Evolutionary conservation across 92 coral and sea anemone species (phyloP).

Genomic region (Muricea muricata): DNA sequence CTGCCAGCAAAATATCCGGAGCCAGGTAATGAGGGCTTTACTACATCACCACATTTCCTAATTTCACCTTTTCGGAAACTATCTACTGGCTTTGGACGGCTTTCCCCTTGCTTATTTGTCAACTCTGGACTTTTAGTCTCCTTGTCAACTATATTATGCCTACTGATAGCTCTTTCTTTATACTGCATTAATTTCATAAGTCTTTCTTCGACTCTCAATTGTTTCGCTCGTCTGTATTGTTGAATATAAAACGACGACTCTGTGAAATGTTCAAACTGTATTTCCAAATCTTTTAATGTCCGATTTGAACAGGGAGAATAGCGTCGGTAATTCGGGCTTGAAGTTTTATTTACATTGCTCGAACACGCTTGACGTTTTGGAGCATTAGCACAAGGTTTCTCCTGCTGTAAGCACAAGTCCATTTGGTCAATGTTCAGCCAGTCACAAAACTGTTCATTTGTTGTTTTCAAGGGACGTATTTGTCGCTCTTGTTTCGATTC

Average conservation of each 20-base stretch:
- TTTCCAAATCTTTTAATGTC: background rate
- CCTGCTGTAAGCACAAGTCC: background rate
- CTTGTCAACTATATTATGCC: background rate
- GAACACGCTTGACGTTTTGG: background rate
- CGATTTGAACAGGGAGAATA: background rate
- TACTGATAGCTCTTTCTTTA: background rate
- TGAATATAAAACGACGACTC: constrained; percentile 20
- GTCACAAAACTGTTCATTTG: background rate
- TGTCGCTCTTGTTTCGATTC: background rate
- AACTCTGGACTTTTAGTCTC: background rate
- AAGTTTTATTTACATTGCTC: background rate
- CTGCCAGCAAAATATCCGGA: constrained; percentile 39
- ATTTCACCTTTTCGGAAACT: background rate
- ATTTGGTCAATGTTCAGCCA: background rate
- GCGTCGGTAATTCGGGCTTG: background rate
- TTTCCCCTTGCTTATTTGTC: background rate
- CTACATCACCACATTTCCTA: background rate
- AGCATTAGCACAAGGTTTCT: background rate
- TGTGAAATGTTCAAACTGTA: constrained; percentile 30
- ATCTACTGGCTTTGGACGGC: background rate
- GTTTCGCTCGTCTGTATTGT: constrained; percentile 29
- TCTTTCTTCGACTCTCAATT: background rate
- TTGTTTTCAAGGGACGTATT: background rate
- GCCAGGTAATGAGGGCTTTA: constrained; percentile 27
- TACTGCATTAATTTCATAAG: background rate